Evolutionary conservation across 2,113 vertebrate genomes (phyloP).

Genomic region (Alligator mississippiensis): DNA sequence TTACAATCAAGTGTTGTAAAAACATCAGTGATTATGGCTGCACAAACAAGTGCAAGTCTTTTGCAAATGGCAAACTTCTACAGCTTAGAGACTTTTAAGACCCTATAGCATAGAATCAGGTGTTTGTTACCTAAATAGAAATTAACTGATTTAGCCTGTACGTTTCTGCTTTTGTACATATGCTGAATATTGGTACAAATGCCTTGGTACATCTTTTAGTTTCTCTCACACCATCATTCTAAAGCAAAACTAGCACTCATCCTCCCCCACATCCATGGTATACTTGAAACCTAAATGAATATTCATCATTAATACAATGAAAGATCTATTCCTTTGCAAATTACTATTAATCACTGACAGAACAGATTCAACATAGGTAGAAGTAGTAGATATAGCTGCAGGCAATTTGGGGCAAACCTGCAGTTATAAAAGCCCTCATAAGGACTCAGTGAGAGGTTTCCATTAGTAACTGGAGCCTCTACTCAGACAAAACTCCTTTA

Average conservation of each 20-base stretch:
- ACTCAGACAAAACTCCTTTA: neutral
- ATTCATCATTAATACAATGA: neutral
- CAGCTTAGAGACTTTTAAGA: neutral
- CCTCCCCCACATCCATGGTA: neutral
- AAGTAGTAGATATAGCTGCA: neutral
- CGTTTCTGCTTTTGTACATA: neutral
- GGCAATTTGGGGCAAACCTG: accelerated
- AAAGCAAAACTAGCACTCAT: neutral
- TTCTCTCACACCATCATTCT: neutral
- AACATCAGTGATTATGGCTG: neutral
- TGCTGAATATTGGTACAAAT: neutral
- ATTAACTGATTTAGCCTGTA: neutral
- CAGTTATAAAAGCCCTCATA: neutral
- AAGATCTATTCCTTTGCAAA: conserved; percentile 7
- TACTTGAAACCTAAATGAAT: conserved; percentile 1
- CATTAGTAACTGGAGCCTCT: neutral
- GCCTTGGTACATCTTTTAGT: neutral
- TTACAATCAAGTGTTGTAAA: conserved; percentile 23
- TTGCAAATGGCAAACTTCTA: neutral
- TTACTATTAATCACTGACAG: neutral
- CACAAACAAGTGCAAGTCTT: neutral
- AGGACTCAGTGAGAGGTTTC: neutral
- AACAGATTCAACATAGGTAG: neutral
- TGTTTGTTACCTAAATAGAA: neutral
- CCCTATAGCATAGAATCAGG: neutral